Evolutionary conservation across 2,888 invertebrate genomes (phyloP), one percentile per base, ranked within the genome.

Genomic region (Limnephilus rhombicus): DNA sequence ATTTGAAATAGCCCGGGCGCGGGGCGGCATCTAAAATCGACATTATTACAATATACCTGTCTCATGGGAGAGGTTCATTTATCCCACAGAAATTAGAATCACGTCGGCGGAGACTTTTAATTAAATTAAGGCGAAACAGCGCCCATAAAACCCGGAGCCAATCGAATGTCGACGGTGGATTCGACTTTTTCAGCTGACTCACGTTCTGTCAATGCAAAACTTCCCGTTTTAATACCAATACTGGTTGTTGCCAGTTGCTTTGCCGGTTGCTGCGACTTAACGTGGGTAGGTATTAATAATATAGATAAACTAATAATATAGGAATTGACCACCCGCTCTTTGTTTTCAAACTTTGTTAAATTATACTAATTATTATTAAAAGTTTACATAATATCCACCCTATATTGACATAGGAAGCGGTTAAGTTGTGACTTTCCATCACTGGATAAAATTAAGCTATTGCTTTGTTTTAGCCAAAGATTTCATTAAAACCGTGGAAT

Each of bases 61-160:
- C 83, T 83, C 83, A 41, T 37, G 86, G 41, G 41, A 86, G 29
- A 41, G 37, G 31, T 83, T 31, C 49, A 18, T 81, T 91, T 91
- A 87, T 91, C 91, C 88, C 91, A 91, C 88, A 87, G 34, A 91
- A 45, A 91, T 88, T 88, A 88, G 82, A 49, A 81, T 81, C 91
- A 87, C 80, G 29, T 68, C 91, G 45, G 31, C 49, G 83, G 80
- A 83, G 86, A 24, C n/a, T 49, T 87, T 80, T 91, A 91, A 91
- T 91, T 88, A 91, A 91, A 91, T 91, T 81, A 91, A 91, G n/a
- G 49, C 91, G 88, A 87, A 88, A 31, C 85, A 91, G 88, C 91
- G 81, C 31, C 91, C 41, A 81, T 91, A 88, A 80, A 91, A 88
- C 45, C 87, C 91, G 81, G 80, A 88, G 49, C 86, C 34, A 91